Percentiles rank a stretch among this genome's conserved stretches.
phyloP scores from a whole-genome alignment of 2,888 invertebrate species.

The Xylota sylvarum region DNA sequence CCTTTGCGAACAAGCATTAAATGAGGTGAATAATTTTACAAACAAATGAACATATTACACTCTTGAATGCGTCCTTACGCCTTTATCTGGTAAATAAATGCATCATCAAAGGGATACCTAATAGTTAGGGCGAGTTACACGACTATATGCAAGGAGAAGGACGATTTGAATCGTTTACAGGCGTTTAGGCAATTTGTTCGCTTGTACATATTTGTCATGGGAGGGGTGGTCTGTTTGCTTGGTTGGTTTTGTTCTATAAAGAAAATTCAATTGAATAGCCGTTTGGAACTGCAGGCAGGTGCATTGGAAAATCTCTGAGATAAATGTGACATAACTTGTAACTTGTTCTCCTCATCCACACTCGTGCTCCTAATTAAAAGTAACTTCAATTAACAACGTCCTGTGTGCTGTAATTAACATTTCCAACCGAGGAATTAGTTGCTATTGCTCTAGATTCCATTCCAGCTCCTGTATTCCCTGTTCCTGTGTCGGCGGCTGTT shows the following conservation, averaged over 20 bases:
- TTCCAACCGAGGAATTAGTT: conserved; percentile 65
- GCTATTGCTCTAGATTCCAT: conserved; percentile 24
- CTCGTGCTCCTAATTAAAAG: conserved; percentile 63
- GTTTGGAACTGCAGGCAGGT: neutral
- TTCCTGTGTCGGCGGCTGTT: conserved; percentile 49
- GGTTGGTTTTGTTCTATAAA: conserved; percentile 15
- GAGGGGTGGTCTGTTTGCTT: conserved; percentile 4
- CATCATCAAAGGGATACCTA: conserved; percentile 66
- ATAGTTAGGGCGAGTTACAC: neutral
- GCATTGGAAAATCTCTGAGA: neutral
- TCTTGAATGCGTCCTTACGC: conserved; percentile 72
- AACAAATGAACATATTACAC: conserved; percentile 76
- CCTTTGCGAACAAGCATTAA: conserved; percentile 65
- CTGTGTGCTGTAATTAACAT: conserved; percentile 71
- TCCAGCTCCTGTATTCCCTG: neutral
- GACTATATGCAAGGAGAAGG: neutral
- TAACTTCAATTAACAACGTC: conserved; percentile 71
- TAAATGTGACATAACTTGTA: neutral
- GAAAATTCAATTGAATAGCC: neutral
- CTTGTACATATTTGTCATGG: conserved; percentile 7
- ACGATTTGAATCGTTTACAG: conserved; percentile 69
- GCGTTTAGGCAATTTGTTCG: conserved; percentile 66
- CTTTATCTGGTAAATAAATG: conserved; percentile 71
- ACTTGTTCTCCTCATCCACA: conserved; percentile 39
- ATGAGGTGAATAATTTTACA: conserved; percentile 77